Evolutionary conservation across 2,888 invertebrate genomes (phyloP).

Genomic region (Diploptera punctata): DNA sequence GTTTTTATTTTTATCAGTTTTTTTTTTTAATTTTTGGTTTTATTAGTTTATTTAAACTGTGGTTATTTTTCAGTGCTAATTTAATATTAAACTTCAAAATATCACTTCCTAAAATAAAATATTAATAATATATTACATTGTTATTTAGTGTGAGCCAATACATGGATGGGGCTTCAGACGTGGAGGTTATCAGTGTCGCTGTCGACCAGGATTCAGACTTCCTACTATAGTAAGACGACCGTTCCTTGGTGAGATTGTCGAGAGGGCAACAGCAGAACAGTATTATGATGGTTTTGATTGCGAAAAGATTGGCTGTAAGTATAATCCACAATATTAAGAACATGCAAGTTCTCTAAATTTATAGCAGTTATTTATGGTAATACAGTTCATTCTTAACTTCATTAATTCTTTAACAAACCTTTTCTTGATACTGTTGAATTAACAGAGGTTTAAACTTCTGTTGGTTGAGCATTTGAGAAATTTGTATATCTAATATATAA

Average conservation of each 20-base stretch:
- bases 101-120: too few species aligned
- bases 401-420: not conserved
- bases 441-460: too few species aligned
- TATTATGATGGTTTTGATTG: conserved; percentile 95
- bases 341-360: not conserved
- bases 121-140: too few species aligned
- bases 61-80: too few species aligned
- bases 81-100: too few species aligned
- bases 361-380: too few species aligned
- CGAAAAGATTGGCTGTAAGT: conserved; percentile 87
- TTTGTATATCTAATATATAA: too few species aligned
- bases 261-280: conserved; percentile 90
- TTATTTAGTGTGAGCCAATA: conserved; percentile 86
- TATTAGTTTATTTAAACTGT: too few species aligned
- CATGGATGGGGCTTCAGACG: conserved; percentile 96
- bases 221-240: conserved; percentile 89
- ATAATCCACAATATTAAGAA: not conserved
- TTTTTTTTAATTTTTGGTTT: too few species aligned
- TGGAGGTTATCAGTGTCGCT: conserved; percentile 95
- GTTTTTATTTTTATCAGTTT: too few species aligned
- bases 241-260: conserved; percentile 92
- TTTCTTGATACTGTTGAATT: not conserved
- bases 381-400: not conserved
- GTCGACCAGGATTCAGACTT: conserved; percentile 85
- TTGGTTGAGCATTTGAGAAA: too few species aligned